Evolutionary conservation across 2,797 vertebrate genomes (phyloP), one percentile per base, ranked within the genome.

Genomic region (Anolis apletophallus): DNA sequence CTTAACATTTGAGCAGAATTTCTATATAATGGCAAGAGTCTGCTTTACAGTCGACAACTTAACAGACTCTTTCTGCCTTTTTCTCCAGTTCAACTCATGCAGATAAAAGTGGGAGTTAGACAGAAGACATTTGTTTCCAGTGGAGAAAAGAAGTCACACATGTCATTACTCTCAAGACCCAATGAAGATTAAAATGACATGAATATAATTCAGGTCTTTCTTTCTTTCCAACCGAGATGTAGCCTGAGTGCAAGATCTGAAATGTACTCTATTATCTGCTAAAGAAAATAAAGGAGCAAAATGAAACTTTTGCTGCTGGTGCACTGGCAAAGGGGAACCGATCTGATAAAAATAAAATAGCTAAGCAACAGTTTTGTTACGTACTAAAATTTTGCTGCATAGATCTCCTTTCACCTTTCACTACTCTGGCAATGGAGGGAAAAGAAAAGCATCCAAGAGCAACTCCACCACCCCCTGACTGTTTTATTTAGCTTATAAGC

Each of bases 1-100:
- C 73, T 23, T 52, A 46, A 84, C 26, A 1, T 34, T 29, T 57
- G 52, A 23, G 34, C 8, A 16, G 34, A n/a, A 17, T 88, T 91
- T 89, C 93, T 92, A 92, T 91, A 91, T 92, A 88, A 89, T 90
- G 90, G 89, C 90, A 92, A 87, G 88, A 83, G 80, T 90, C 76
- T 91, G 87, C 87, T 91, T 89, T 82, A 90, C 81, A 94, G 87
- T 89, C 90, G 87, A 92, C 87, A 87, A 88, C 92, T 92, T 90
- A 93, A 57, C n/a, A 57, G n/a, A 54, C 17, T 55, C 2, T 78
- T 78, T 80, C 13, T 80, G 32, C 10, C 9, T 32, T 21, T n/a
- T 11, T 59, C 17, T 3, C 4, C 57, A 7, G 40, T 23, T 16
- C 21, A 36, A 34, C n/a, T 21, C 55, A 21, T 78, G n/a, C 13